Evolutionary conservation across 2,797 vertebrate genomes (phyloP).

Genomic region (Sciaenops ocellatus): DNA sequence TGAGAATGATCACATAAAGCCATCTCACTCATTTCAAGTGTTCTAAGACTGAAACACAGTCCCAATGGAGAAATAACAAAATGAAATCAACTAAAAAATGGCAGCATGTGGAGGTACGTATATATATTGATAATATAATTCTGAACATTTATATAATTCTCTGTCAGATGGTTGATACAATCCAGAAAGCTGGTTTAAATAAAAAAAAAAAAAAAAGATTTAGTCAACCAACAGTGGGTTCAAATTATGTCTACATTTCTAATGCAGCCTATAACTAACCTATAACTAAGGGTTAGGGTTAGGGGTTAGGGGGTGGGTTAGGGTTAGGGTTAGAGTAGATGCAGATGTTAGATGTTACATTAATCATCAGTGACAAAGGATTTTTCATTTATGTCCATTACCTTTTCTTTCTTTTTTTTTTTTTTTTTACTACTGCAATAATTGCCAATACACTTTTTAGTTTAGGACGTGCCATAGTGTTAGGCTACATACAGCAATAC

Average conservation of each 20-base stretch:
- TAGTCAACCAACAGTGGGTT: background rate
- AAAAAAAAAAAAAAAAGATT: background rate
- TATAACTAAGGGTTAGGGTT: too few relatives aligned
- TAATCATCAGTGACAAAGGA: background rate
- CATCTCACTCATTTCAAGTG: background rate
- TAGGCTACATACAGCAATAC: too few relatives aligned
- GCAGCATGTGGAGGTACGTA: background rate
- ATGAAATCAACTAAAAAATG: background rate
- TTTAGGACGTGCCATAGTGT: too few relatives aligned
- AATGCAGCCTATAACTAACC: background rate
- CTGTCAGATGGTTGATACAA: background rate
- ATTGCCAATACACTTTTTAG: too few relatives aligned
- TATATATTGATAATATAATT: background rate
- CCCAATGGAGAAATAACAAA: background rate
- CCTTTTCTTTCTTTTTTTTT: background rate
- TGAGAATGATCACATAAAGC: conserved; percentile 40
- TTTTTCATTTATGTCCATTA: background rate
- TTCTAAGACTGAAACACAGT: conserved; percentile 4
- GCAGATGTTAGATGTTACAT: too few relatives aligned
- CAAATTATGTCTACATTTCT: background rate
- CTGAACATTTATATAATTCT: background rate
- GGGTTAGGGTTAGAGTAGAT: too few relatives aligned
- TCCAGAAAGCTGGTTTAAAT: background rate
- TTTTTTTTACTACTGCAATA: background rate
- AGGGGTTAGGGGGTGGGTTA: too few relatives aligned